phyloP scores from a whole-genome alignment of 2,113 vertebrate species.

The Litocranius walleri region DNA sequence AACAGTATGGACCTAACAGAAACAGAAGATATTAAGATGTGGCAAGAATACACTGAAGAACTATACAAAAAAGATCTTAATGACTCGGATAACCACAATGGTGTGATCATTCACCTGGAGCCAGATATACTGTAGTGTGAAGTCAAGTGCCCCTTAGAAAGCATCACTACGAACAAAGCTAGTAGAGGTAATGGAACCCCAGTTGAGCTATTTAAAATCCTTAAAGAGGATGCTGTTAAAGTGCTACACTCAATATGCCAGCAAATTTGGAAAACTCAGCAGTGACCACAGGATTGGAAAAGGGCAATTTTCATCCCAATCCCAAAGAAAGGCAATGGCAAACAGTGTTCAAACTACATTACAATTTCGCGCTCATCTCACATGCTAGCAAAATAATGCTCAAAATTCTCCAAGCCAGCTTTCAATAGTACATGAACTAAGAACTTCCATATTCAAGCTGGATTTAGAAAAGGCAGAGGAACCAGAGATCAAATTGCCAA shows the following conservation, averaged over 20 bases:
- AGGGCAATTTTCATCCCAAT: background rate
- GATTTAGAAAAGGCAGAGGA: background rate
- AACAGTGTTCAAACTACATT: background rate
- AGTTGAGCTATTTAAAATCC: background rate
- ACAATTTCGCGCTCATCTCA: background rate
- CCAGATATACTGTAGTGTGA: background rate
- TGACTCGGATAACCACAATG: fast-evolving
- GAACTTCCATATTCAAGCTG: background rate
- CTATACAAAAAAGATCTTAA: background rate
- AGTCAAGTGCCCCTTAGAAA: background rate
- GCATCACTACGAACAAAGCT: background rate
- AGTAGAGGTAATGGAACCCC: background rate
- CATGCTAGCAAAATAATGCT: background rate
- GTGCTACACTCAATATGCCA: background rate
- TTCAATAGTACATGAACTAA: background rate
- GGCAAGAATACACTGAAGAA: background rate
- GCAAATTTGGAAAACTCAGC: background rate
- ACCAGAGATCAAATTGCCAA: background rate
- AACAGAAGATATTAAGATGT: background rate
- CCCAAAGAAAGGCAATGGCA: background rate
- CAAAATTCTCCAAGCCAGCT: background rate
- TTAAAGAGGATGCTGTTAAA: background rate
- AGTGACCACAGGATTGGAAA: background rate
- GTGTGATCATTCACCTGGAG: background rate
- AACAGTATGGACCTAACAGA: background rate